Evolutionary conservation across 2,113 vertebrate species (phyloP).

Genomic region (Erythrocercus mccallii): DNA sequence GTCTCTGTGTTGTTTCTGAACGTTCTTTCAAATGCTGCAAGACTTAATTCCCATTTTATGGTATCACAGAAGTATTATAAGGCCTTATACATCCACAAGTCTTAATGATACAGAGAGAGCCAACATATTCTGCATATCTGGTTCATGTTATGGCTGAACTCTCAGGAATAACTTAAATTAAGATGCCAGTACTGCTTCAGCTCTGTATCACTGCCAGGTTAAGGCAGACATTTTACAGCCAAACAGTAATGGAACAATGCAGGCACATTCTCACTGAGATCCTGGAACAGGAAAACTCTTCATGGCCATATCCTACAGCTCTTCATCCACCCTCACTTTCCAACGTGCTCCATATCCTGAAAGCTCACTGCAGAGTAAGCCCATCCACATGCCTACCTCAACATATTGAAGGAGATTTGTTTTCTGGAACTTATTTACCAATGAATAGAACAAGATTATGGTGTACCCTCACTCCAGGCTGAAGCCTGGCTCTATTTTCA

Average conservation of each 20-base stretch:
- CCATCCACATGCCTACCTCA: neutral
- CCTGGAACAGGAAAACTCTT: neutral
- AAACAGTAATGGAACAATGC: accelerated
- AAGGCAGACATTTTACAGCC: neutral
- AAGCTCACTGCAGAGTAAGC: neutral
- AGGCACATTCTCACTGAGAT: neutral
- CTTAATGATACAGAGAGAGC: neutral
- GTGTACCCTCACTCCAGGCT: neutral
- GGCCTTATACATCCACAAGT: neutral
- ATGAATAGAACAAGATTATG: accelerated
- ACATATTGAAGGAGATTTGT: accelerated
- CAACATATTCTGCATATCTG: no score
- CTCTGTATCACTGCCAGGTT: neutral
- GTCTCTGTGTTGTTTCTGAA: neutral
- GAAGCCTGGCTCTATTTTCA: neutral
- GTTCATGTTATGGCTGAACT: neutral
- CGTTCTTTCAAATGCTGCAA: neutral
- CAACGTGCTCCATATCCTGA: neutral
- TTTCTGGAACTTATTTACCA: neutral
- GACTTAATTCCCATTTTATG: constrained; percentile 34
- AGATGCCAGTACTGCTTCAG: neutral
- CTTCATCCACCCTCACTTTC: neutral
- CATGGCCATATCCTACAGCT: neutral
- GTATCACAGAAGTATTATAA: constrained; percentile 20
- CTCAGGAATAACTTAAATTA: neutral